Base-by-base conservation (phyloP, 2,113 vertebrate species). In the Xenus cinereus region DNA sequence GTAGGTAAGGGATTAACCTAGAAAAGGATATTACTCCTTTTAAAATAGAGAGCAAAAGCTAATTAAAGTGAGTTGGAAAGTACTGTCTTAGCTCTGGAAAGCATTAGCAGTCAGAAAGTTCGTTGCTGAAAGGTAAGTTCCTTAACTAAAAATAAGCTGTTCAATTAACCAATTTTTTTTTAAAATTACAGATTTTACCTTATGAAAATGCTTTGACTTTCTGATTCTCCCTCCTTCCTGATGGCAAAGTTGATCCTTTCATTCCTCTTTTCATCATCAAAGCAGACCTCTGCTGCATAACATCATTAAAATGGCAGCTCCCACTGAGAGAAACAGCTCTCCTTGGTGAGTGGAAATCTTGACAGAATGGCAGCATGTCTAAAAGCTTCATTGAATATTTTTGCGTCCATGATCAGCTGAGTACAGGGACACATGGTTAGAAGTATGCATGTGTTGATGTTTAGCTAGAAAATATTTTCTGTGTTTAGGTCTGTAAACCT, bases 1-100 rank as follows among this genome's bases (percentile, higher is more conserved):
- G 45, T n/a, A 96, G 67, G 82, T 85, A 96, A 73, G 48, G 46
- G 60, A 87, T 91, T 93, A 91, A 92, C 53, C 45, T 37, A 91
- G 92, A 76, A 76, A 96, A 85, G 6, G 7, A 43, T 64, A 84
- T 79, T 89, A 73, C 62, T 82, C 11, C 77, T 79, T 89, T 73
- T 33, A 85, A 94, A 94, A 79, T 18, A 4, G 48, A 66, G 17
- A 91, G 56, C 1, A 76, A 69, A 54, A 77, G 12, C 26, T 91
- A 93, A 95, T 95, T 73, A 87, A 95, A 88, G 56, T 43, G 46
- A 78, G 12, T 18, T 77, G 59, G 63, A 87, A 93, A 91, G 21
- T 53, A 73, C 37, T 74, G 32, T 57, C n/a, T 90, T 90, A 85
- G 51, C 35, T 89, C 28, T 74, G 76, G 59, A 86, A 84, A 90